These are phyloP conservation scores for Malurus leucopterus DNA, from an alignment of 2,797 vertebrate species.

Conservation along the genomic window DNA sequence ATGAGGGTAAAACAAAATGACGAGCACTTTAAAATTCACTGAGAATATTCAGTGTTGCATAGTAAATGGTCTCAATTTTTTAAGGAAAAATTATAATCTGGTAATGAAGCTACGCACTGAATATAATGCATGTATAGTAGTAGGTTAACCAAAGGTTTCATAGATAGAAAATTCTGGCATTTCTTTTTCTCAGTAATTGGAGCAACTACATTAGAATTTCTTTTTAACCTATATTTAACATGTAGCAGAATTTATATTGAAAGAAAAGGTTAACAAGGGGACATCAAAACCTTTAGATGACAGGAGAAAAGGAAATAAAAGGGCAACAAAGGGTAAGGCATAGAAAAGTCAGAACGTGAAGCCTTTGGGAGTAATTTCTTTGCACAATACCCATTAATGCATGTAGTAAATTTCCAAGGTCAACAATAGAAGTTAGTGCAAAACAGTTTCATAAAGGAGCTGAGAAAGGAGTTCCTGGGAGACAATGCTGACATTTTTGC, in stretches of 20 bases:
- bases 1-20: background rate
- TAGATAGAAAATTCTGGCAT: background rate
- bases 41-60: background rate
- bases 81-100: background rate
- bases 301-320: background rate
- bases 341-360: background rate
- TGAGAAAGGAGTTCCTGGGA: background rate
- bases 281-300: background rate
- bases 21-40: background rate
- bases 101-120: background rate
- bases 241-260: background rate
- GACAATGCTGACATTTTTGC: background rate
- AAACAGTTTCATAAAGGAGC: conserved; percentile 5
- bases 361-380: background rate
- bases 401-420: conserved; percentile 28
- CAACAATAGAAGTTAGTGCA: conserved; percentile 20
- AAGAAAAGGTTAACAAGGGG: background rate
- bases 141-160: background rate
- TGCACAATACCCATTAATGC: background rate
- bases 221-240: background rate
- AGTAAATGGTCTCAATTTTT: background rate
- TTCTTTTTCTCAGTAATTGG: background rate
- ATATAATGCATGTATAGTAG: background rate
- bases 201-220: background rate
- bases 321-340: background rate